Percentiles rank a stretch among this genome's conserved stretches.
phyloP scores from a whole-genome alignment of 2,113 vertebrate species.

The Hippolais icterina region DNA sequence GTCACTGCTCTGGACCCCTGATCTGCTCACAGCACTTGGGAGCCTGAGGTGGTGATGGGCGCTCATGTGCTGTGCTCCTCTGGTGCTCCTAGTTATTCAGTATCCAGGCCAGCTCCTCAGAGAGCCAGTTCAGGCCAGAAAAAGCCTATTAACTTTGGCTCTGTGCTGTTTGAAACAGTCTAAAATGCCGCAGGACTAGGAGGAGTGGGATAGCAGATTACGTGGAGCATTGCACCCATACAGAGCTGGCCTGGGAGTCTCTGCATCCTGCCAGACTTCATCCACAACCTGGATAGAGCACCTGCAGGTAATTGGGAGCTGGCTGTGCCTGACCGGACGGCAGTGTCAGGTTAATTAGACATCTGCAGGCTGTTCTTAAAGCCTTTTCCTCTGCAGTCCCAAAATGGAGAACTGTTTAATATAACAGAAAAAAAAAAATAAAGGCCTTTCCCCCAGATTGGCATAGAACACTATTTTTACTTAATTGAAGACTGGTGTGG shows the following conservation, averaged over 20 bases:
- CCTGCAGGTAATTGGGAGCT: conserved; percentile 16
- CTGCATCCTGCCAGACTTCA: neutral
- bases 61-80: neutral
- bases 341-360: conserved; percentile 29
- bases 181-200: neutral
- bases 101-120: conserved; percentile 5
- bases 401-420: neutral
- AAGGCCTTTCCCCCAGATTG: neutral
- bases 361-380: conserved; percentile 7
- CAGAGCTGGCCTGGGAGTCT: neutral
- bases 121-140: neutral
- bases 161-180: neutral
- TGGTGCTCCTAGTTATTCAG: neutral
- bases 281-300: neutral
- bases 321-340: neutral
- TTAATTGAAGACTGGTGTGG: conserved; percentile 11
- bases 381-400: neutral
- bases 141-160: neutral
- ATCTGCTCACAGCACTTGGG: neutral
- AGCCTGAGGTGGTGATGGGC: neutral
- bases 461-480: conserved; percentile 13
- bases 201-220: neutral
- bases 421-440: neutral
- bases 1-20: accelerated
- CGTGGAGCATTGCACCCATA: neutral